These are phyloP conservation scores for Mastomys coucha DNA, from an alignment of 2,113 vertebrate genomes.

Conservation along the genomic window DNA sequence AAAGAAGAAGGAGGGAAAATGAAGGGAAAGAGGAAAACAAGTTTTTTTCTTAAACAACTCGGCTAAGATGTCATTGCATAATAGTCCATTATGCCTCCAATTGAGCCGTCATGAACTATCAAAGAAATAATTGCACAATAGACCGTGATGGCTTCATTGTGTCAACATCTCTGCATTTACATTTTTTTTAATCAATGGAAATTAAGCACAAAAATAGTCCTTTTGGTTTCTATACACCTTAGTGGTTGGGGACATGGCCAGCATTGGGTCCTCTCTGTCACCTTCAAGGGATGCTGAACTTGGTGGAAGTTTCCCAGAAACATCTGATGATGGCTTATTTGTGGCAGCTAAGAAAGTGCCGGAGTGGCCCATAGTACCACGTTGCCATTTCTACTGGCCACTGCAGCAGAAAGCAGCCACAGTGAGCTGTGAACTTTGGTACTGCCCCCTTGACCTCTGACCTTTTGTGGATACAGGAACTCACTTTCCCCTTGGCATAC, in stretches of 20 bases:
- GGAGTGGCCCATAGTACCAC: not conserved
- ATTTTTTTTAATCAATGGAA: constrained; percentile 75
- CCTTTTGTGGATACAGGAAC: not conserved
- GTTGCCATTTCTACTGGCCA: too few relatives aligned
- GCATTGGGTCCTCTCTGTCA: not conserved
- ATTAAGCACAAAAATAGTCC: constrained; percentile 72
- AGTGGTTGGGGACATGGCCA: not conserved
- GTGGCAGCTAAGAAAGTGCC: too few relatives aligned
- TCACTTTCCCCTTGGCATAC: fast-evolving
- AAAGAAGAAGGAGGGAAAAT: constrained; percentile 64
- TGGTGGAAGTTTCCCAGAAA: not conserved
- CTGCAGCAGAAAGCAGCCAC: too few relatives aligned
- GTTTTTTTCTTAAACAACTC: not conserved
- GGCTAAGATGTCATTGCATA: constrained; percentile 63
- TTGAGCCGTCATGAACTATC: constrained; percentile 63
- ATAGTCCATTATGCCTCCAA: constrained; percentile 65
- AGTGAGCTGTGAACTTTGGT: not conserved
- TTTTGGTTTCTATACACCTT: constrained; percentile 62
- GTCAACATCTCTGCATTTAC: constrained; percentile 65
- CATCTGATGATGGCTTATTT: not conserved
- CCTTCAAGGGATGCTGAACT: not conserved
- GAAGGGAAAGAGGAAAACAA: constrained; percentile 64
- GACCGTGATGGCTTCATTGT: constrained; percentile 62
- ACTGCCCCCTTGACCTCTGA: not conserved
- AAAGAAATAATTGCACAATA: constrained; percentile 70